Conservation (phyloP, 2,797 vertebrate genomes). For the Sebastes itinus region DNA sequence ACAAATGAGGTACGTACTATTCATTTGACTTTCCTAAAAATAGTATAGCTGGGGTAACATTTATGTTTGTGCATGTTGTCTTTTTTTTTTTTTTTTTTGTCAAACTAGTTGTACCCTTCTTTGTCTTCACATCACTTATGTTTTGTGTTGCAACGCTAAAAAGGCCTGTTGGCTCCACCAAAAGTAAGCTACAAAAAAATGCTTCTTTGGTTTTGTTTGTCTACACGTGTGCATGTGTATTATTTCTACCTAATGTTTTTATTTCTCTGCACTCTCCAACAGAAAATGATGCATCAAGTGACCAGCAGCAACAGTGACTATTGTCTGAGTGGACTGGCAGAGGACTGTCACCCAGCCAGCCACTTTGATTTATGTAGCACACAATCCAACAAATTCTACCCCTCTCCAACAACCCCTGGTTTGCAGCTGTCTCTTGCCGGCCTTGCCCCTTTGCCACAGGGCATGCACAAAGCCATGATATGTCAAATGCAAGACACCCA, state of each 20-base stretch:
- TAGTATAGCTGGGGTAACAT: neutral
- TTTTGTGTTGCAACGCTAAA: constrained; percentile 21
- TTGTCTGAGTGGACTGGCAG: constrained; percentile 90
- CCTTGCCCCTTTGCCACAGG: constrained; percentile 80
- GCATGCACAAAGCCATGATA: constrained; percentile 91
- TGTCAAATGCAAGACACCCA: constrained; percentile 92
- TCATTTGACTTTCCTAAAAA: constrained; percentile 14
- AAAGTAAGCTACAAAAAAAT: constrained; percentile 31
- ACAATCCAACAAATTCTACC: constrained; percentile 92
- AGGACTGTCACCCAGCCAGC: constrained; percentile 90
- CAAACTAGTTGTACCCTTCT: neutral
- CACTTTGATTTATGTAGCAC: constrained; percentile 94
- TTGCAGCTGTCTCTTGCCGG: constrained; percentile 81
- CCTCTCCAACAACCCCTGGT: constrained; percentile 76
- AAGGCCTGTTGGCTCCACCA: constrained; percentile 31
- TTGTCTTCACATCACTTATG: constrained; percentile 3
- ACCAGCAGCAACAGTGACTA: constrained; percentile 90
- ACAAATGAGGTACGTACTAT: constrained; percentile 80
- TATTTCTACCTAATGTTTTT: constrained; percentile 7
- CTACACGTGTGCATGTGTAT: neutral
- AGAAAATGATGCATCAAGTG: constrained; percentile 99
- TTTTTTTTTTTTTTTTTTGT: neutral
- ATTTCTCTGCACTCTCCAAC: constrained; percentile 45
- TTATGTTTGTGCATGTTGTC: neutral
- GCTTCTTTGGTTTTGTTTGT: neutral